Evolutionary conservation across 2,888 invertebrate species (phyloP), one percentile per base, ranked within the genome.

Genomic region (Cosmopolites sordidus): DNA sequence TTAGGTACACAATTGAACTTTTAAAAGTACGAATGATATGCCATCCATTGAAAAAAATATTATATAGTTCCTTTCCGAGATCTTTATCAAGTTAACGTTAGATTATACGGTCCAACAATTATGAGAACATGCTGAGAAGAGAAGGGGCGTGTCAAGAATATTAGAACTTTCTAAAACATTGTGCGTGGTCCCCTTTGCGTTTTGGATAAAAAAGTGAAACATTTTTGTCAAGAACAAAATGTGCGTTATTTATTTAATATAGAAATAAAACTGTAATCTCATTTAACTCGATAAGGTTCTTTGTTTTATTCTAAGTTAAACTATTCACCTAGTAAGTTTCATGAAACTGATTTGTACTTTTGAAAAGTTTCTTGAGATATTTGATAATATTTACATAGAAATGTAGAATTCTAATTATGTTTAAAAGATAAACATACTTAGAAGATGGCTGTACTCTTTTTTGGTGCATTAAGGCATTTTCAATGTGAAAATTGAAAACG

Each of bases 11-110:
- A 48, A 53, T 42, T 57, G 56, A 66, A 66, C 65, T 66, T 67
- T 67, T 58, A 62, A 66, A 67, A 67, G 67, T 67, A 66, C 67
- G 65, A 65, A 65, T 52, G 56, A 60, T 59, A 63, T 66, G 65
- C 67, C 68, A 68, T 68, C 66, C 67, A 67, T 54, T 59, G 51
- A 56, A 47, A 47, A 56, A 57, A 46, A 48, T 58, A 54, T 52
- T 38, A 41, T 49, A 42, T 33, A 11, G 16, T 58, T 55, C 15
- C 30, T 30, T 42, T 49, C 41, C 33, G n/a, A 33, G 43, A 33
- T 15, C 12, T 33, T 33, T 33, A 12, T 33, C 33, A 33, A 33
- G 33, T 33, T 33, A 12, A 12, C n/a, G 4, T 33, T 11, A 33
- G 33, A 33, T 33, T 33, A 22, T 22, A 22, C 22, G 8, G 8